These are phyloP conservation scores for Enteromius paludinosus DNA, from an alignment of 2,797 vertebrate genomes.

Conservation along the genomic window DNA sequence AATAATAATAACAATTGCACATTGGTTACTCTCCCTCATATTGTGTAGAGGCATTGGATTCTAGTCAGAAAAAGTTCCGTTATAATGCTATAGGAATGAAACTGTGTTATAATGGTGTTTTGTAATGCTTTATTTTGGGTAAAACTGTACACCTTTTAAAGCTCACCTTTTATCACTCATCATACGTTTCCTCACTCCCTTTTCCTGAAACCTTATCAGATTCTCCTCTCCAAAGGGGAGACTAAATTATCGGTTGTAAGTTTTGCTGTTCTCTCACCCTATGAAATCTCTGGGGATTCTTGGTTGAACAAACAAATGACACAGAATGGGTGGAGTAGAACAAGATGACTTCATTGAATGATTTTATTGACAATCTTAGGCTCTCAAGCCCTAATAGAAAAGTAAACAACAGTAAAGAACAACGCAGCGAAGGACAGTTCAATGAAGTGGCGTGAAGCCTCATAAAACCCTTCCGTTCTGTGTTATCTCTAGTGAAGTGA, in stretches of 20 bases:
- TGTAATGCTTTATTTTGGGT: neutral
- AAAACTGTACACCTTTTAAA: neutral
- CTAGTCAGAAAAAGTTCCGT: neutral
- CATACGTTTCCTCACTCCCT: neutral
- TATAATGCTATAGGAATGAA: neutral
- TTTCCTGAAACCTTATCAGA: neutral
- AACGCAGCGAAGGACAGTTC: slow-evolving; percentile 46
- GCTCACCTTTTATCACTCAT: neutral
- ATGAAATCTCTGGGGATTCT: slow-evolving; percentile 64
- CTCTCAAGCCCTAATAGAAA: slow-evolving; percentile 57
- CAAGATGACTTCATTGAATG: slow-evolving; percentile 61
- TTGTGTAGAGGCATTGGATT: neutral
- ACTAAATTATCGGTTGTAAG: neutral
- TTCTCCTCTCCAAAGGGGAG: neutral
- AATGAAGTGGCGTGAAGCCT: slow-evolving; percentile 47
- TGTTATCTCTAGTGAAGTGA: slow-evolving; percentile 5
- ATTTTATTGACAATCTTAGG: slow-evolving; percentile 47
- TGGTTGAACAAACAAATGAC: slow-evolving; percentile 62
- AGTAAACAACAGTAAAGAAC: slow-evolving; percentile 58
- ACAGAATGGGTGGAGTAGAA: slow-evolving; percentile 55
- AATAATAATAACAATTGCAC: neutral
- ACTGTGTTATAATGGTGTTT: neutral
- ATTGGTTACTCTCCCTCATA: neutral
- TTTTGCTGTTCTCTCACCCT: slow-evolving; percentile 26
- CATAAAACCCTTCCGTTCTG: slow-evolving; percentile 46